phyloP scores from a whole-genome alignment of 1,140 invertebrate species.

The Whitmania pigra region DNA sequence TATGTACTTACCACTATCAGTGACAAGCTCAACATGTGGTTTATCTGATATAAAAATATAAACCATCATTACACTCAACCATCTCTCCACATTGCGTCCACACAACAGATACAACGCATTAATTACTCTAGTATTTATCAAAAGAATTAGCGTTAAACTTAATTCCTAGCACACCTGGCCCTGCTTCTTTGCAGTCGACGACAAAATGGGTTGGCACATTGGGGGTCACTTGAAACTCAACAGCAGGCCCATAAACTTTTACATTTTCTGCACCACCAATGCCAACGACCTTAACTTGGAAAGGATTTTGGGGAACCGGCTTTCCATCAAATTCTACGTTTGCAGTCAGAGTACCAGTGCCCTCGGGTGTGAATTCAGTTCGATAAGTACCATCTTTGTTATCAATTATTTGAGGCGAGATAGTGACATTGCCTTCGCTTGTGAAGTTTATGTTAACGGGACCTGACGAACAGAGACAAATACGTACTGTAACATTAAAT shows the following conservation, averaged over 20 bases:
- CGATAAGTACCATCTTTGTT: constrained; percentile 9
- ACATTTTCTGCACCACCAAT: constrained; percentile 64
- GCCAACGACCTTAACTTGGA: constrained; percentile 35
- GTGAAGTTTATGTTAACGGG: no score
- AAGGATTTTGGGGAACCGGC: constrained; percentile 59
- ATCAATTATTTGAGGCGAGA: neutral
- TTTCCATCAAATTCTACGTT: constrained; percentile 89
- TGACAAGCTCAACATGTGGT: constrained; percentile 46
- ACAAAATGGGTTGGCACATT: constrained; percentile 25
- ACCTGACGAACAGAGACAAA: no score
- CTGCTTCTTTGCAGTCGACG: constrained; percentile 25
- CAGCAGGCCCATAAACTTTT: constrained; percentile 62
- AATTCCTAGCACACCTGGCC: constrained; percentile 1
- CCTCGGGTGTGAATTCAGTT: constrained; percentile 56
- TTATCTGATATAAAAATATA: neutral
- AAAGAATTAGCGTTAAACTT: no score
- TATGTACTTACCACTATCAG: constrained; percentile 50
- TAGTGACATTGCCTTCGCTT: neutral
- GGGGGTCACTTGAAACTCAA: constrained; percentile 51
- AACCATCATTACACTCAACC: no score
- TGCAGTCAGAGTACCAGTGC: constrained; percentile 83
- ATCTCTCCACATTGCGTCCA: no score
- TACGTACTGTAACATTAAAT: no score
- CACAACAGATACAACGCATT: no score
- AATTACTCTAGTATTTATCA: no score